Evolutionary conservation across 1,140 invertebrate genomes (phyloP).

Genomic region (Argopecten irradians): DNA sequence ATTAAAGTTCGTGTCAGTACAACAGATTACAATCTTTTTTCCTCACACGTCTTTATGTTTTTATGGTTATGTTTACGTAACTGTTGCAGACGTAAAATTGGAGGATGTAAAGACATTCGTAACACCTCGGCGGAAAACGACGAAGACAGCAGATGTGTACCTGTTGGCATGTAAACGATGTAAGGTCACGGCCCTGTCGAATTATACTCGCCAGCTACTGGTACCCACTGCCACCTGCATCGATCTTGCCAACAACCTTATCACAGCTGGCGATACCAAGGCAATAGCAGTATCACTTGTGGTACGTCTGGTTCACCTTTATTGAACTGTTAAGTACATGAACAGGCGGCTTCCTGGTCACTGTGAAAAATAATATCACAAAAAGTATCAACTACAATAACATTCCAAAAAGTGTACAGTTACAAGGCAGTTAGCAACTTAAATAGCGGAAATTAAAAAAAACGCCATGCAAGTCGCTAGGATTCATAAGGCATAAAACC

Average conservation of each 20-base stretch:
- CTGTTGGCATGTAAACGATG: conserved; percentile 40
- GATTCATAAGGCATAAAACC: neutral
- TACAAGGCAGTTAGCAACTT: neutral
- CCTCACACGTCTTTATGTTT: no score
- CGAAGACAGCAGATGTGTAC: conserved; percentile 43
- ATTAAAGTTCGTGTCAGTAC: no score
- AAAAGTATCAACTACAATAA: neutral
- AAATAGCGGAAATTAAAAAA: neutral
- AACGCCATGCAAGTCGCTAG: neutral
- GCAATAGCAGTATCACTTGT: conserved; percentile 60
- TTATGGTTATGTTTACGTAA: no score
- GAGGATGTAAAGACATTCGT: conserved; percentile 31
- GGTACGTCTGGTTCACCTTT: conserved; percentile 47
- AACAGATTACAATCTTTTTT: no score
- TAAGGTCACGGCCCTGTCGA: conserved; percentile 38
- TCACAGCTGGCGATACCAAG: conserved; percentile 52
- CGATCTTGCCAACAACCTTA: conserved; percentile 43
- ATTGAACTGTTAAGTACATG: neutral
- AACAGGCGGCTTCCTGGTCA: neutral
- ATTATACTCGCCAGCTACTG: conserved; percentile 45
- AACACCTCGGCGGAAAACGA: neutral
- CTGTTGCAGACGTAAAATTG: conserved; percentile 43
- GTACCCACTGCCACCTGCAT: conserved; percentile 9
- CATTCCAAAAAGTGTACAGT: neutral
- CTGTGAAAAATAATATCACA: neutral